Evolutionary conservation across 2,113 vertebrate species (phyloP).

Genomic region (Orthochromis malagaraziensis): DNA sequence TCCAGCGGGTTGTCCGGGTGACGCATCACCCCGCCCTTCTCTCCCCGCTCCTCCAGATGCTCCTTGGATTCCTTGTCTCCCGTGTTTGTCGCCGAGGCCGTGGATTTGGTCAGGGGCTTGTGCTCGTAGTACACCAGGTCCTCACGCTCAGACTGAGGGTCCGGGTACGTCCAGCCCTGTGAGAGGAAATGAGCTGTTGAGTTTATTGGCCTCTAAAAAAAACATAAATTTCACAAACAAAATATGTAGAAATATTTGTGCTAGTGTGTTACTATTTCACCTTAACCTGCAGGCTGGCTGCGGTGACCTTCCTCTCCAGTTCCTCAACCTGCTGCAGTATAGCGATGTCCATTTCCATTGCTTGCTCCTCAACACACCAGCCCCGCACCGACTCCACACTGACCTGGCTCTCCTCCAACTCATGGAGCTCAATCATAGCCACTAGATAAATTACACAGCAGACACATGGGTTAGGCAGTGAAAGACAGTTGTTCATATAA

Average conservation of each 20-base stretch:
- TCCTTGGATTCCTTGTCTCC: slow-evolving; percentile 71
- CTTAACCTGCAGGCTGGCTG: slow-evolving; percentile 97
- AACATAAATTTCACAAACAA: background rate
- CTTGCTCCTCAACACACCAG: slow-evolving; percentile 97
- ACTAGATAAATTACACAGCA: slow-evolving; percentile 55
- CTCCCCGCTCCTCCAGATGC: slow-evolving; percentile 75
- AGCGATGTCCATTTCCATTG: slow-evolving; percentile 92
- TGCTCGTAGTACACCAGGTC: slow-evolving; percentile 98
- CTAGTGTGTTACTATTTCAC: slow-evolving; percentile 52
- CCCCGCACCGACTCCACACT: slow-evolving; percentile 89
- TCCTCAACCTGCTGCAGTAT: slow-evolving; percentile 97
- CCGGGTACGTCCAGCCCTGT: slow-evolving; percentile 95
- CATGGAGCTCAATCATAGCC: slow-evolving; percentile 88
- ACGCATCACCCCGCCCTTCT: slow-evolving; percentile 84
- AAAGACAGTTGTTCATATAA: background rate
- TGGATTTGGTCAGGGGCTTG: slow-evolving; percentile 84
- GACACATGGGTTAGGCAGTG: background rate
- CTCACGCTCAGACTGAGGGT: slow-evolving; percentile 94
- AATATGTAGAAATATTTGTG: background rate
- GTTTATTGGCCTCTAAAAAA: background rate
- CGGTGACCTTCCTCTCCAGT: slow-evolving; percentile 92
- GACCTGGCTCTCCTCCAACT: slow-evolving; percentile 92
- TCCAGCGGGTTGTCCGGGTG: slow-evolving; percentile 98
- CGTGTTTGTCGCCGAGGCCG: slow-evolving; percentile 62
- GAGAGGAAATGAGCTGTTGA: background rate